phyloP scores from a whole-genome alignment of 2,113 vertebrate genomes.

The Orcinus orca region DNA sequence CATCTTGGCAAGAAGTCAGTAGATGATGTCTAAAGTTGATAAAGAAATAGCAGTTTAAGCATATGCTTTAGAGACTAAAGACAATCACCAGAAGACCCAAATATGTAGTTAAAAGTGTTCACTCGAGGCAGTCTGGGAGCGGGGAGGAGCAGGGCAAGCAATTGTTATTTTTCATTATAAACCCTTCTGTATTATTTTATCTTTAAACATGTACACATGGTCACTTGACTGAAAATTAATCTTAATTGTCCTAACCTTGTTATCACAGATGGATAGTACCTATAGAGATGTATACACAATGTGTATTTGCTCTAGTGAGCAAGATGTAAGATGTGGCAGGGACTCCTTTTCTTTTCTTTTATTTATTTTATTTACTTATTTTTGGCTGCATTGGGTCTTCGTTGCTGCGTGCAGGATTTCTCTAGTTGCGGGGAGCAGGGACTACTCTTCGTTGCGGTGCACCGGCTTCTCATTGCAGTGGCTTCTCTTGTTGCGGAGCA shows the following conservation, averaged over 20 bases:
- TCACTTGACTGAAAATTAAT: slow-evolving; percentile 11
- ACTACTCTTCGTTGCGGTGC: too few relatives aligned
- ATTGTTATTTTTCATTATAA: neutral
- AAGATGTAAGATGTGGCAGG: neutral
- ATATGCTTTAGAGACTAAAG: neutral
- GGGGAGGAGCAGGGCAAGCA: neutral
- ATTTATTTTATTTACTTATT: too few relatives aligned
- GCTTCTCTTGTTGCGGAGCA: too few relatives aligned
- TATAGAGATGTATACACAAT: neutral
- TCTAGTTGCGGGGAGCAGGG: too few relatives aligned
- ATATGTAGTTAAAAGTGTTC: neutral
- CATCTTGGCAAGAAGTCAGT: neutral
- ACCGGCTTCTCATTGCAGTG: too few relatives aligned
- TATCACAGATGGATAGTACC: neutral
- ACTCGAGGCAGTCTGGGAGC: neutral
- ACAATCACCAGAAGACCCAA: neutral
- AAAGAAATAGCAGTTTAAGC: neutral
- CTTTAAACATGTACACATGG: neutral
- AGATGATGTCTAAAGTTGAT: slow-evolving; percentile 7
- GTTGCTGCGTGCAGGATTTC: too few relatives aligned
- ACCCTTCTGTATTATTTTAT: neutral
- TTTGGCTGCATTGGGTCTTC: too few relatives aligned
- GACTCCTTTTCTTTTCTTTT: neutral
- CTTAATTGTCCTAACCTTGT: neutral
- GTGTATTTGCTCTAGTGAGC: neutral